A percentile compares a stretch with the other conserved stretches of the same genome.
Evolutionary conservation across 2,888 invertebrate species (phyloP).

Genomic region (Gortyna flavago): DNA sequence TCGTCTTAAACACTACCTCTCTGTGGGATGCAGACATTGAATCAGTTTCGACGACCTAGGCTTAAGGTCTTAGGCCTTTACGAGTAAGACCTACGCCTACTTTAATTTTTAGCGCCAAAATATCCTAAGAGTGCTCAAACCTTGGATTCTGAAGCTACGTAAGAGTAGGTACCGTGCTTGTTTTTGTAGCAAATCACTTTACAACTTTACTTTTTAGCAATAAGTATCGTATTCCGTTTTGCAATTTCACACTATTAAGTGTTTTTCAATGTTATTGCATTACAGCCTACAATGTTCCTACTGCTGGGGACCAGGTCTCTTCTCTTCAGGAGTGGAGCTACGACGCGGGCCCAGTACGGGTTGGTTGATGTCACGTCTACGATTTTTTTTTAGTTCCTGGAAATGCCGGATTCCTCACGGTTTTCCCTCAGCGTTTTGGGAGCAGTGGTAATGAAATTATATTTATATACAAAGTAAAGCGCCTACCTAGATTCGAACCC

Average conservation of each 20-base stretch:
- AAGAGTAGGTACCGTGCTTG: background rate
- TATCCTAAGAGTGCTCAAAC: background rate
- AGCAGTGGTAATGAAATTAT: background rate
- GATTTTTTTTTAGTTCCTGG: background rate
- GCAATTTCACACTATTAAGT: background rate
- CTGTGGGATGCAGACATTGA: constrained; percentile 48
- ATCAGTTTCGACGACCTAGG: constrained; percentile 38
- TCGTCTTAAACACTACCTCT: constrained; percentile 41
- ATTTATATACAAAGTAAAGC: background rate
- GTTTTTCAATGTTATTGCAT: background rate
- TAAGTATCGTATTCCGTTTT: background rate
- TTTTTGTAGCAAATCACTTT: background rate
- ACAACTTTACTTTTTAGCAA: background rate
- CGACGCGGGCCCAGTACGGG: background rate
- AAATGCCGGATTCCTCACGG: background rate
- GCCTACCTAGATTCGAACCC: background rate
- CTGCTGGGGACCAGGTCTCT: background rate
- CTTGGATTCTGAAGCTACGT: constrained; percentile 4
- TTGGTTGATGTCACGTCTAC: background rate
- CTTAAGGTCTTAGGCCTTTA: constrained; percentile 49
- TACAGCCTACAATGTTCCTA: background rate
- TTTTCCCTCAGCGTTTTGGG: background rate
- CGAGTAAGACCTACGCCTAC: constrained; percentile 46
- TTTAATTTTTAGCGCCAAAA: constrained; percentile 17
- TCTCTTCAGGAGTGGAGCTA: background rate